phyloP scores from a whole-genome alignment of 2,797 vertebrate species.

The Picus viridis region DNA sequence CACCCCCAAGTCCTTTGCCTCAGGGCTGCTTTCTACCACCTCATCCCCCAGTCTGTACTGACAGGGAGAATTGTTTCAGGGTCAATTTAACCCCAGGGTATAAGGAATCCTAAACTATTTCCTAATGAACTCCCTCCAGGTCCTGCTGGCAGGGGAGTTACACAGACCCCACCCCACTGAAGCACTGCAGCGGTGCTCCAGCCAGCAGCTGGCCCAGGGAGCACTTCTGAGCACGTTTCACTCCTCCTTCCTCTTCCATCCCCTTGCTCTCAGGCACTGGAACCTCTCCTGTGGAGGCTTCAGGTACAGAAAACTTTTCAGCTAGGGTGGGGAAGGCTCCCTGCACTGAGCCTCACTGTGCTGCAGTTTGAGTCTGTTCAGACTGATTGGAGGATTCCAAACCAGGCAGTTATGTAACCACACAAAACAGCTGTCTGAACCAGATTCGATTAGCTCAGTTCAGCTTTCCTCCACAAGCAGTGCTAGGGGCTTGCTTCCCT shows the following conservation, averaged over 20 bases:
- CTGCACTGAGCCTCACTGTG: too few species aligned
- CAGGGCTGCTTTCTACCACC: too few species aligned
- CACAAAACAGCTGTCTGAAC: conserved; percentile 1
- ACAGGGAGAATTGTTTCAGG: too few species aligned
- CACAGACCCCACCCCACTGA: not conserved
- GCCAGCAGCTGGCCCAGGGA: not conserved
- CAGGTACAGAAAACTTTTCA: not conserved
- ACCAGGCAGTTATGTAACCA: not conserved
- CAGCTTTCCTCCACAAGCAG: not conserved
- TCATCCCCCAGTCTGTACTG: too few species aligned
- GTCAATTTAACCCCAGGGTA: not conserved
- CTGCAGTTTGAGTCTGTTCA: not conserved
- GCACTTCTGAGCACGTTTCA: not conserved
- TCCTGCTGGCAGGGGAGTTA: not conserved
- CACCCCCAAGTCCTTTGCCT: too few species aligned
- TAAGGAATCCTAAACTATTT: not conserved
- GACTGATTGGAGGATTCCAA: not conserved
- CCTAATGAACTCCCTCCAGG: not conserved
- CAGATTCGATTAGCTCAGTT: conserved; percentile 8
- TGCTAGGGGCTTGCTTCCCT: too few species aligned
- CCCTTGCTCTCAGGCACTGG: not conserved
- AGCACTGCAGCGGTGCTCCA: not conserved
- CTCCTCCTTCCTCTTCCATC: not conserved
- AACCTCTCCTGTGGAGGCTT: not conserved
- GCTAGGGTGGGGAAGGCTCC: not conserved